A percentile compares a stretch with the other conserved stretches of the same genome.
phyloP scores from a whole-genome alignment of 2,113 vertebrate species.

The Sorex fumeus region DNA sequence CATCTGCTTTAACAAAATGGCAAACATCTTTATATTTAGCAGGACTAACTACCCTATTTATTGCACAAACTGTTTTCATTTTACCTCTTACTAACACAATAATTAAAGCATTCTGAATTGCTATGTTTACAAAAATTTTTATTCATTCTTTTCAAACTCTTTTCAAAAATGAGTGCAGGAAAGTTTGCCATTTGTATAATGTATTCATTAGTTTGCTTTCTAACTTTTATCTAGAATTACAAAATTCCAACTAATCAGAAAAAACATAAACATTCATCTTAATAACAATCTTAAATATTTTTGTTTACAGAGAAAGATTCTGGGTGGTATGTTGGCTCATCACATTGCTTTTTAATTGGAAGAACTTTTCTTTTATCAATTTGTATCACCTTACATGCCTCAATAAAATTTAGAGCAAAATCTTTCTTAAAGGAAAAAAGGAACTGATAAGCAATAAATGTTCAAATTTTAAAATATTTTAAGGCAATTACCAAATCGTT shows the following conservation, averaged over 20 bases:
- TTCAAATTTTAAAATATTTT: slow-evolving; percentile 8
- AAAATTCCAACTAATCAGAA: slow-evolving; percentile 74
- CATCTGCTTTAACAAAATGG: slow-evolving; percentile 74
- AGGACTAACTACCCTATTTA: slow-evolving; percentile 50
- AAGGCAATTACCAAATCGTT: background rate
- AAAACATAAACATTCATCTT: slow-evolving; percentile 66
- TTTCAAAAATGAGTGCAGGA: slow-evolving; percentile 57
- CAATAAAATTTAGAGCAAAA: background rate
- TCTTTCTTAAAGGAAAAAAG: background rate
- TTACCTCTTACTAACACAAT: slow-evolving; percentile 51
- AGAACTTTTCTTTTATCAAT: slow-evolving; percentile 54
- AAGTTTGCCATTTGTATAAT: slow-evolving; percentile 40
- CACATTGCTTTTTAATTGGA: background rate
- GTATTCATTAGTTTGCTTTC: slow-evolving; percentile 72
- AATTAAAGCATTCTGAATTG: slow-evolving; percentile 68
- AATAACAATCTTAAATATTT: slow-evolving; percentile 75
- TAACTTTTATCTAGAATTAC: slow-evolving; percentile 63
- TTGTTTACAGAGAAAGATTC: slow-evolving; percentile 63
- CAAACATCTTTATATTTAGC: slow-evolving; percentile 59
- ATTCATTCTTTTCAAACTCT: slow-evolving; percentile 24
- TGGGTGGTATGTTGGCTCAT: background rate
- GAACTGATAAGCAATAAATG: background rate
- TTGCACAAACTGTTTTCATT: slow-evolving; percentile 75
- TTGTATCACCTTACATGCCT: background rate
- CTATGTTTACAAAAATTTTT: slow-evolving; percentile 63